A percentile compares a stretch with the other conserved stretches of the same genome.
phyloP scores from a whole-genome alignment of 2,113 vertebrate genomes.

The Poeciliopsis turrubarensis region DNA sequence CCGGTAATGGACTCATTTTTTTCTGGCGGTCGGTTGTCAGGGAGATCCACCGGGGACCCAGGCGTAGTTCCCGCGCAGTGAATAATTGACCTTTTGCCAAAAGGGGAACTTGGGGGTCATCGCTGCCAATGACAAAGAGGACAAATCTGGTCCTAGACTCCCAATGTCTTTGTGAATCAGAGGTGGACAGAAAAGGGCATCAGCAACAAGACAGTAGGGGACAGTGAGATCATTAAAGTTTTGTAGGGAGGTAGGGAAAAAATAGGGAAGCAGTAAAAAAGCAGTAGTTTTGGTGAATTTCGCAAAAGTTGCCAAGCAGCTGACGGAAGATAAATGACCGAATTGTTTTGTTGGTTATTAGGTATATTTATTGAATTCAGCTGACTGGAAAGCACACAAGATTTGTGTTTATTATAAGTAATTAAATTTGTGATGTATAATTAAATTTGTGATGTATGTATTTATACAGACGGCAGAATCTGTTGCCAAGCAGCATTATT shows the following conservation, averaged over 20 bases:
- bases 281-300: not conserved
- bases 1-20: conserved; percentile 79
- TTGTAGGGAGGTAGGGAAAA: not conserved
- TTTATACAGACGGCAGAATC: conserved; percentile 30
- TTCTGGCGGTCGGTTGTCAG: conserved; percentile 67
- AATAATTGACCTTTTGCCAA: conserved; percentile 83
- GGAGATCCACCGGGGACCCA: conserved; percentile 76
- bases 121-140: conserved; percentile 76
- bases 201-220: conserved; percentile 32
- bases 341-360: conserved; percentile 10
- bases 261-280: not conserved
- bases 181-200: conserved; percentile 31
- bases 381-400: conserved; percentile 19
- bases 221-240: conserved; percentile 39
- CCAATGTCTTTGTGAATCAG: conserved; percentile 36
- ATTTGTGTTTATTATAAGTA: conserved; percentile 35
- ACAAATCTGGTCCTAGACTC: conserved; percentile 53
- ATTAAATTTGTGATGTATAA: conserved; percentile 37
- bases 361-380: conserved; percentile 14
- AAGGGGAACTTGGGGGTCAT: conserved; percentile 67
- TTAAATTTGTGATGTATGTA: conserved; percentile 39
- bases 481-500: conserved; percentile 19
- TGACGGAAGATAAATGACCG: not conserved
- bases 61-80: conserved; percentile 76
- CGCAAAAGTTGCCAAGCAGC: conserved; percentile 2